Percentiles rank a stretch among this genome's conserved stretches.
These are phyloP conservation scores for Athalia rosae DNA, from an alignment of 2,888 invertebrate species.

Conservation along the genomic window DNA sequence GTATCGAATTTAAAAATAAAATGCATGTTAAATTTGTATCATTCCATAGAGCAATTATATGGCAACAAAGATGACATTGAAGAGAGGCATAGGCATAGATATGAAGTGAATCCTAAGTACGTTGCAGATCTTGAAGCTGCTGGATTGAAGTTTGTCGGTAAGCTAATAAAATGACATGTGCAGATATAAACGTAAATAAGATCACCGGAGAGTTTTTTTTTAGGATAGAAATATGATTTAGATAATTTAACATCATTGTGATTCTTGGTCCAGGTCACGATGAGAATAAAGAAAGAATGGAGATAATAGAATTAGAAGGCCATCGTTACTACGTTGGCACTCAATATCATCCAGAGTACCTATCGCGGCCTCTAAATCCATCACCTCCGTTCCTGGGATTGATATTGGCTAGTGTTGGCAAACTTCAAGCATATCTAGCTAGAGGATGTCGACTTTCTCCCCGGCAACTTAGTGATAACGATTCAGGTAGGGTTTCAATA, in stretches of 20 bases:
- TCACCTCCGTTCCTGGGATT: constrained; percentile 97
- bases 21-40: background rate
- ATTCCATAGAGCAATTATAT: constrained; percentile 82
- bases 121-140: constrained; percentile 85
- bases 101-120: constrained; percentile 96
- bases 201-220: background rate
- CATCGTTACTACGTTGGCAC: constrained; percentile 97
- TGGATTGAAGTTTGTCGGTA: constrained; percentile 93
- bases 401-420: constrained; percentile 91
- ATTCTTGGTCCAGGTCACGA: constrained; percentile 77
- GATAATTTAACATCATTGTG: background rate
- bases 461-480: constrained; percentile 84
- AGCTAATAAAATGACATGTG: constrained; percentile 53
- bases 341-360: constrained; percentile 98
- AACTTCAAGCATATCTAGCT: constrained; percentile 83
- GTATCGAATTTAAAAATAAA: too few relatives aligned
- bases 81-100: constrained; percentile 97
- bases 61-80: constrained; percentile 86
- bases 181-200: background rate
- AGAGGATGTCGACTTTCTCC: constrained; percentile 86
- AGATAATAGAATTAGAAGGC: constrained; percentile 88
- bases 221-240: background rate
- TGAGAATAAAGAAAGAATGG: constrained; percentile 91
- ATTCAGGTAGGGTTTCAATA: constrained; percentile 76
- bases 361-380: constrained; percentile 92